Percentiles rank a stretch among this genome's conserved stretches.
phyloP scores from a whole-genome alignment of 2,888 invertebrate genomes.

The Thelaira solivaga region DNA sequence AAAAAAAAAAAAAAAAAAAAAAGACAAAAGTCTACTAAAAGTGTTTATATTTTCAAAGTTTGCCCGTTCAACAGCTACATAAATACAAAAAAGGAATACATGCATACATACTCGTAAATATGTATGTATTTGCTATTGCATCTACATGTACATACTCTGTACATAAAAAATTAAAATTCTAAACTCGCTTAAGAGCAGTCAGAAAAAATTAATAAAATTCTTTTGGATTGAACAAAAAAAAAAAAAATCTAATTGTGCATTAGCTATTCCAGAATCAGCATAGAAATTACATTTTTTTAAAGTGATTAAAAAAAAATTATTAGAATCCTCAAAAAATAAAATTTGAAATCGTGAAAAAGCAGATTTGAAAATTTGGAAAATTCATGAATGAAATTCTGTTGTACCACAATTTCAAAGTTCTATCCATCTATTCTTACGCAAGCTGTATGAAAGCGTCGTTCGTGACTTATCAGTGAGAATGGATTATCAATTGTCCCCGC shows the following conservation, averaged over 20 bases:
- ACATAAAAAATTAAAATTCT: slow-evolving; percentile 45
- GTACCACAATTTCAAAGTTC: background rate
- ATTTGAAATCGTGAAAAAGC: background rate
- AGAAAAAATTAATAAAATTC: background rate
- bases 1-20: slow-evolving; percentile 18
- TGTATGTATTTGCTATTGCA: too few species aligned
- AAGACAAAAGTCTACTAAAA: slow-evolving; percentile 1
- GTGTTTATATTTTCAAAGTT: slow-evolving; percentile 38
- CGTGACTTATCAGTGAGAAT: slow-evolving; percentile 71
- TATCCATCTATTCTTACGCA: slow-evolving; percentile 20
- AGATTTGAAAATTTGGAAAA: too few species aligned
- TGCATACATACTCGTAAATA: too few species aligned
- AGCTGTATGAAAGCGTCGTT: slow-evolving; percentile 19
- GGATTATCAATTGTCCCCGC: slow-evolving; percentile 77
- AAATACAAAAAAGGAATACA: slow-evolving; percentile 11
- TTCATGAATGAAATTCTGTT: slow-evolving; percentile 41
- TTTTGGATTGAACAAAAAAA: background rate
- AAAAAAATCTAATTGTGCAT: slow-evolving; percentile 69
- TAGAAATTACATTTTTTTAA: slow-evolving; percentile 9
- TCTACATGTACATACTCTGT: too few species aligned
- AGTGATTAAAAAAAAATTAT: background rate
- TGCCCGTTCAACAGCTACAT: background rate
- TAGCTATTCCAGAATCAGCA: slow-evolving; percentile 17
- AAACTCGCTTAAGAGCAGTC: slow-evolving; percentile 42
- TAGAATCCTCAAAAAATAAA: background rate